These are phyloP conservation scores for Apaloderma vittatum DNA, from an alignment of 2,113 vertebrate genomes.

Conservation along the genomic window DNA sequence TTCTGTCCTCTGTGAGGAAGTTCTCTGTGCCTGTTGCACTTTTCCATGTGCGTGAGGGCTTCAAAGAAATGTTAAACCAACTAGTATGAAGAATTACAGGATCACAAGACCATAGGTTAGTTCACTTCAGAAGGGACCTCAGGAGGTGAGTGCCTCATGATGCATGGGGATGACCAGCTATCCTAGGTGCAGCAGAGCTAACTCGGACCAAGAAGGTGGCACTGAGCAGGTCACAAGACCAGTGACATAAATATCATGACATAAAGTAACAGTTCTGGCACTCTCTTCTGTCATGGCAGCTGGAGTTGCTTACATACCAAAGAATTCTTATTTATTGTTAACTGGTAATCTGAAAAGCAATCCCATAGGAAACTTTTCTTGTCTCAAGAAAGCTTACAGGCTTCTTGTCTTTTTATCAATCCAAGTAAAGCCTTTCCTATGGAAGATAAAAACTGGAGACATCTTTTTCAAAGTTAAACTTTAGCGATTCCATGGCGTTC, in stretches of 20 bases:
- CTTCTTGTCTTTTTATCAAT: not conserved
- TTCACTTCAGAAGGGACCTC: not conserved
- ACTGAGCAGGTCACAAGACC: not conserved
- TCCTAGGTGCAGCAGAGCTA: not conserved
- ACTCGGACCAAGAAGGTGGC: not conserved
- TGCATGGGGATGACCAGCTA: not conserved
- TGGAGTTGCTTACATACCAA: not conserved
- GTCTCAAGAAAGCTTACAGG: not conserved
- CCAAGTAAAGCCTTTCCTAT: not conserved
- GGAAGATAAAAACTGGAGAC: not conserved
- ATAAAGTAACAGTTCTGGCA: not conserved
- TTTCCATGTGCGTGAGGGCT: not conserved
- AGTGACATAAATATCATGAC: not conserved
- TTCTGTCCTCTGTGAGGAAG: not conserved
- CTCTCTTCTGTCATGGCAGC: not conserved
- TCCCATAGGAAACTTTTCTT: not conserved
- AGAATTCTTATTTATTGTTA: not conserved
- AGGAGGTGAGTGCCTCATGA: not conserved
- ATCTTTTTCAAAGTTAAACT: not conserved
- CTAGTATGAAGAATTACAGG: not conserved
- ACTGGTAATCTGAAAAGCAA: not conserved
- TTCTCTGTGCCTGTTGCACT: not conserved
- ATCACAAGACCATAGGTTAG: not conserved
- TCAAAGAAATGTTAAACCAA: not conserved
- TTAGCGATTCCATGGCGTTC: not conserved